Conservation (phyloP, 1,140 invertebrate genomes). For the Hycleus phaleratus region DNA sequence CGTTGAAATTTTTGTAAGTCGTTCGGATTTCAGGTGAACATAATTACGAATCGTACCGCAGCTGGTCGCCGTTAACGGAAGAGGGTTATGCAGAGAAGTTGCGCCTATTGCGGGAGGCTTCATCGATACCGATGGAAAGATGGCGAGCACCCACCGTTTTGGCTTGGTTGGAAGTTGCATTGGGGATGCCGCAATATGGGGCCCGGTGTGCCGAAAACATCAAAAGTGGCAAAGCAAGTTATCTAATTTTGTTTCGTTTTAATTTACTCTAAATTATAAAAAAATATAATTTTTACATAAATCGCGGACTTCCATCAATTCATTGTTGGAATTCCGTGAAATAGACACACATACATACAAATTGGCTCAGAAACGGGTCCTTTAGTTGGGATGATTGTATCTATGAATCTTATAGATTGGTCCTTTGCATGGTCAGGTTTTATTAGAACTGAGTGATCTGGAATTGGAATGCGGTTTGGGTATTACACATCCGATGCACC, state of each 20-base stretch:
- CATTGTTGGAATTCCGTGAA: too few relatives aligned
- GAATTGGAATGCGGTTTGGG: constrained; percentile 83
- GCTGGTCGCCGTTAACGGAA: constrained; percentile 73
- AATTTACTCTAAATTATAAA: too few relatives aligned
- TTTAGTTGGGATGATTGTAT: constrained; percentile 21
- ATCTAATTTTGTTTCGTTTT: background rate
- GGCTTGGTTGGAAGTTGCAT: constrained; percentile 85
- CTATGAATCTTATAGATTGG: constrained; percentile 48
- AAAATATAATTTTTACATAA: too few relatives aligned
- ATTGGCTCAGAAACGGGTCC: background rate
- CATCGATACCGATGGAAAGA: constrained; percentile 77
- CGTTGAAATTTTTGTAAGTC: background rate
- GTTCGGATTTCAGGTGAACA: constrained; percentile 27
- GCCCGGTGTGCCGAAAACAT: constrained; percentile 84
- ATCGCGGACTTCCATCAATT: too few relatives aligned
- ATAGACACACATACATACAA: too few relatives aligned
- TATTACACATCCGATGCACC: constrained; percentile 82
- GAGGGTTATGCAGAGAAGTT: constrained; percentile 80
- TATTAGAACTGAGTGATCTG: constrained; percentile 80
- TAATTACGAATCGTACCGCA: constrained; percentile 38
- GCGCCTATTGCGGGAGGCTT: constrained; percentile 72
- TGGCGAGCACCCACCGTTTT: constrained; percentile 89
- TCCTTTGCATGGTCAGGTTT: constrained; percentile 64
- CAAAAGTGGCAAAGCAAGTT: constrained; percentile 81
- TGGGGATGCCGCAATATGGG: constrained; percentile 91